Percentiles rank a stretch among this genome's conserved stretches.
Conservation (phyloP, 2,888 invertebrate genomes). For the Cephus rjabovi region DNA sequence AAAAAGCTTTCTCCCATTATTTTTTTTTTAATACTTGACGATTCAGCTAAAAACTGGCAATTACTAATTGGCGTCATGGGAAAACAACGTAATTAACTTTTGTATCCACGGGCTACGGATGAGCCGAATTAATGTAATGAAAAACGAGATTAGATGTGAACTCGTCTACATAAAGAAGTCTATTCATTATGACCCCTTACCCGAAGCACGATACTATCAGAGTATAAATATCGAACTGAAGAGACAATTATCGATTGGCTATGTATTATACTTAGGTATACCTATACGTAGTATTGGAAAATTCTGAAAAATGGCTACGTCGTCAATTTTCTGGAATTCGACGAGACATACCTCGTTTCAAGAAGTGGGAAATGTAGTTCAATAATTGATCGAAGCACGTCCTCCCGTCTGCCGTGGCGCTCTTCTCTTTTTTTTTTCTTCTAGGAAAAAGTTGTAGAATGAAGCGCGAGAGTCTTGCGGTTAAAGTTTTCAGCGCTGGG, state of each 20-base stretch:
- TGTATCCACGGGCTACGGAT: background rate
- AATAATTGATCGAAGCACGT: background rate
- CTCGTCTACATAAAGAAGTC: background rate
- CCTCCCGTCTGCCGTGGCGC: background rate
- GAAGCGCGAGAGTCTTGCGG: background rate
- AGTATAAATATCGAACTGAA: background rate
- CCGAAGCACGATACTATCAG: background rate
- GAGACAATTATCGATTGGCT: background rate
- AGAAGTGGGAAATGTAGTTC: background rate
- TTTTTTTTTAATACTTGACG: background rate
- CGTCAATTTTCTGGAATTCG: background rate
- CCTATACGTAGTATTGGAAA: background rate
- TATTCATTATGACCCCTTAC: background rate
- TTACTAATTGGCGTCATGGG: background rate
- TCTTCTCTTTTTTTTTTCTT: background rate
- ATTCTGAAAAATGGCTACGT: background rate
- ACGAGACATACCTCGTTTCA: background rate
- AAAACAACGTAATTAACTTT: background rate
- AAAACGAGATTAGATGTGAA: background rate
- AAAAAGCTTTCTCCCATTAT: background rate
- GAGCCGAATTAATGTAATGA: background rate
- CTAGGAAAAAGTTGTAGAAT: background rate
- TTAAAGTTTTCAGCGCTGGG: slow-evolving; percentile 3
- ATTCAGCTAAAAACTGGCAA: background rate
- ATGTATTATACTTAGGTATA: background rate